phyloP scores from a whole-genome alignment of 2,113 vertebrate genomes.

The Podiceps cristatus region DNA sequence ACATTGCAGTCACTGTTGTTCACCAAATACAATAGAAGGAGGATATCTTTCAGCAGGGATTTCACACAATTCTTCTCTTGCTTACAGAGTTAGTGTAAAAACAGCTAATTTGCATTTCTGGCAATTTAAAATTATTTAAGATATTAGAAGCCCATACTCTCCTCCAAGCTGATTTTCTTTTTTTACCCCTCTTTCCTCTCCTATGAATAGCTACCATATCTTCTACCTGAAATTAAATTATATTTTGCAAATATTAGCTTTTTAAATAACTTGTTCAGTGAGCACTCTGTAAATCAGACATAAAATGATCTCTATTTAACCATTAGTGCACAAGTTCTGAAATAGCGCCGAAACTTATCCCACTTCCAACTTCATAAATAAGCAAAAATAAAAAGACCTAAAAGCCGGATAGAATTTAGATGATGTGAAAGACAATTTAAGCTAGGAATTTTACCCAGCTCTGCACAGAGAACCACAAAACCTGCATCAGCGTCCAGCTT shows the following conservation, averaged over 20 bases:
- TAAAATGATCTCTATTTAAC: not conserved
- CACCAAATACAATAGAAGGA: not conserved
- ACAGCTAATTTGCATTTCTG: not conserved
- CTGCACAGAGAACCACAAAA: not conserved
- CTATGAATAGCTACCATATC: not conserved
- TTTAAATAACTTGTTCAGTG: not conserved
- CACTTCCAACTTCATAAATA: not conserved
- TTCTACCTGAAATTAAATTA: not conserved
- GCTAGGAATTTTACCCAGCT: not conserved
- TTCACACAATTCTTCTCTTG: not conserved
- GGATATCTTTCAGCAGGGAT: not conserved
- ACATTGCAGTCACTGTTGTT: not conserved
- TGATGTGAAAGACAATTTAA: not conserved
- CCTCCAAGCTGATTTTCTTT: not conserved
- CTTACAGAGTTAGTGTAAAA: not conserved
- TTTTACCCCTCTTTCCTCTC: not conserved
- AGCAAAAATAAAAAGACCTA: not conserved
- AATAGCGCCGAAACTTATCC: not conserved
- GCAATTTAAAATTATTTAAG: not conserved
- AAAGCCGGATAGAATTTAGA: not conserved
- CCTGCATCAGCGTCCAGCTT: not conserved
- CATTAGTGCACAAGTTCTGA: not conserved
- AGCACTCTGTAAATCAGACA: not conserved
- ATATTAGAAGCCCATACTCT: not conserved
- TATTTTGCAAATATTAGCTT: not conserved